Evolutionary conservation across 2,888 invertebrate species (phyloP).

Genomic region (Antitype chi): DNA sequence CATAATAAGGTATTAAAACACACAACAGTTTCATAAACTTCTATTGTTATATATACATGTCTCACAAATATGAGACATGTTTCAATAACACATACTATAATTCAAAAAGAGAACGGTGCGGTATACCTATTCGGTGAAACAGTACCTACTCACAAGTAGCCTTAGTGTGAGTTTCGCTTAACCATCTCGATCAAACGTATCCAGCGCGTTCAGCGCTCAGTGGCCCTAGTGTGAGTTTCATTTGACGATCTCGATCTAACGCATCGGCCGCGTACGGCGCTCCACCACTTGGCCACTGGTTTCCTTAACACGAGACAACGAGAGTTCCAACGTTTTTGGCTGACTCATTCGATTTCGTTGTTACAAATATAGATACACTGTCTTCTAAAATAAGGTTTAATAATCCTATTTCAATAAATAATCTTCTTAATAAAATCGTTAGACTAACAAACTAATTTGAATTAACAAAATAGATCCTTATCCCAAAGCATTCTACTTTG

Average conservation of each 20-base stretch:
- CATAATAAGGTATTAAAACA: too few relatives aligned
- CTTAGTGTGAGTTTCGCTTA: too few relatives aligned
- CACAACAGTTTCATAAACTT: too few relatives aligned
- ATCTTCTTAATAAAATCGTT: slow-evolving; percentile 20
- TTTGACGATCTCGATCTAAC: too few relatives aligned
- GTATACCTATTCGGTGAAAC: neutral
- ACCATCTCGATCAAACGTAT: too few relatives aligned
- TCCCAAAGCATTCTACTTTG: slow-evolving; percentile 49
- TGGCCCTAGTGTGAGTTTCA: too few relatives aligned
- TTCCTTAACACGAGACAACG: neutral
- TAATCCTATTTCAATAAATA: slow-evolving; percentile 14
- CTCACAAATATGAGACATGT: neutral
- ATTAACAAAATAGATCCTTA: slow-evolving; percentile 46
- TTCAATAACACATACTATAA: neutral
- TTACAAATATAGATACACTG: neutral
- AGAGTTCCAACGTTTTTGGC: neutral
- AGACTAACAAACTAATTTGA: slow-evolving; percentile 49
- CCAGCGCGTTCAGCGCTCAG: too few relatives aligned
- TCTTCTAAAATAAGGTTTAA: neutral
- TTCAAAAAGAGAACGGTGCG: neutral
- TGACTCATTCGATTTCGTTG: slow-evolving; percentile 12
- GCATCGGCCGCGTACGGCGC: too few relatives aligned
- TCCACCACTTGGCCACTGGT: too few relatives aligned
- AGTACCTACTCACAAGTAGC: too few relatives aligned
- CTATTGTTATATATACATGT: too few relatives aligned